Evolutionary conservation across 1,140 invertebrate species (phyloP), one percentile per base, ranked within the genome.

Genomic region (Myzus persicae): DNA sequence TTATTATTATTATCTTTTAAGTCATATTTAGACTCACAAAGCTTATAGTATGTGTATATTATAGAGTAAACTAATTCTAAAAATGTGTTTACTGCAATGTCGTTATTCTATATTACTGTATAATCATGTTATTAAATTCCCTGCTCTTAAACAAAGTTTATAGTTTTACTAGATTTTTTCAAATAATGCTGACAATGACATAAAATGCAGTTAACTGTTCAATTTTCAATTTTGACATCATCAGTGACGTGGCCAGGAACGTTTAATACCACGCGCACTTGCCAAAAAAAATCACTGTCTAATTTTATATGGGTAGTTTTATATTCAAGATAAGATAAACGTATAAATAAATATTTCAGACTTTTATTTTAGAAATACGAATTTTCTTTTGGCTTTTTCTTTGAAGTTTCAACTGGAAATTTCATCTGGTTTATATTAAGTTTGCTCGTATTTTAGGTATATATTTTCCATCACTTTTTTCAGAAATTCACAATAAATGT

Each of bases 141-240:
- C 1, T 4, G 1, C 14, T 76, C 31, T 76, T 76, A 76, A 76
- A 20, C 18, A 76, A 76, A 5, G 59, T 76, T 76, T 76, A 76
- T 18, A 76, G 59, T 76, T 76, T 76, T 1, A 20, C 31, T 76
- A 76, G n/a, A 76, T n/a, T n/a, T 76, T 76, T 76, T 76, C 59
- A 76, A 76, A 76, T 76, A 76, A 76, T 76, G 31, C n/a, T 76
- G 59, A 76, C 14, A 76, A n/a, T 76, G 59, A n/a, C 59, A 76
- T 76, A n/a, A 76, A n/a, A 76, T 76, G 31, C 59, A 76, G 59
- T 76, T n/a, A 76, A 76, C 31, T 76, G 59, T n/a, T 76, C 14
- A 76, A 36, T 76, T 76, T n/a, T 76, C 14, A 76, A 36, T 76
- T 76, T 76, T 76, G 31, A 76, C 31, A 76, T 76, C n/a, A 76